Base-by-base conservation (phyloP, 1,140 invertebrate genomes). In the Tetragnatha versicolor region DNA sequence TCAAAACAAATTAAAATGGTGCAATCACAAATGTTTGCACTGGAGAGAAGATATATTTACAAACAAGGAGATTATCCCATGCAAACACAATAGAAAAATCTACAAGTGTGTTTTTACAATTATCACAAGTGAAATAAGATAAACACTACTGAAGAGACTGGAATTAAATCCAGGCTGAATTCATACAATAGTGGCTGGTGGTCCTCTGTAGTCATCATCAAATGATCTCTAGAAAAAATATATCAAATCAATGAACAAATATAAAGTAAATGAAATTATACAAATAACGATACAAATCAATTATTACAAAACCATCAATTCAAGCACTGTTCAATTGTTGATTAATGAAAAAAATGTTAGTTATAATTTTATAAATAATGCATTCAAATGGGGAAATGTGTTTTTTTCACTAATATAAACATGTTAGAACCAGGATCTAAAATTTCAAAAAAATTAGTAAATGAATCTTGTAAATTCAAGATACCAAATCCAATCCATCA, bases 51-150 rank as follows among this genome's bases (percentile, higher is more conserved):
- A 42, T 25, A 65, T 65, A 65, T 65, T 42, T 65, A 65, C 61
- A 65, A 6, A 68, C 37, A n/a, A 9, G 25, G 10, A 31, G 33
- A 49, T 31, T 10, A 4, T 35, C 27, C 31, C 7, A 51, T 33
- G 51, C 45, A 68, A 68, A 45, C 39, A 45, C 17, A 45, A 17
- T 53, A 53, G n/a, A 53, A 61, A 61, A n/a, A 27, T 55, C 22
- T 17, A 70, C 14, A 70, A 25, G 29, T 31, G 12, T 42, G 20
- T 12, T 65, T 65, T 60, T 58, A 45, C 61, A 31, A 61, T 68
- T 73, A 73, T 73, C 55, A 73, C 70, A 61, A 73, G 58, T 39
- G 61, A 73, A 51, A 55, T 39, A 70, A 35, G 3, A 68, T 51
- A 33, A 39, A 68, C 9, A 68, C 27, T 49, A 68, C 45, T 33